Percentiles rank a stretch among this genome's conserved stretches.
phyloP scores from a whole-genome alignment of 2,888 invertebrate genomes.

The Smittia sp. region DNA sequence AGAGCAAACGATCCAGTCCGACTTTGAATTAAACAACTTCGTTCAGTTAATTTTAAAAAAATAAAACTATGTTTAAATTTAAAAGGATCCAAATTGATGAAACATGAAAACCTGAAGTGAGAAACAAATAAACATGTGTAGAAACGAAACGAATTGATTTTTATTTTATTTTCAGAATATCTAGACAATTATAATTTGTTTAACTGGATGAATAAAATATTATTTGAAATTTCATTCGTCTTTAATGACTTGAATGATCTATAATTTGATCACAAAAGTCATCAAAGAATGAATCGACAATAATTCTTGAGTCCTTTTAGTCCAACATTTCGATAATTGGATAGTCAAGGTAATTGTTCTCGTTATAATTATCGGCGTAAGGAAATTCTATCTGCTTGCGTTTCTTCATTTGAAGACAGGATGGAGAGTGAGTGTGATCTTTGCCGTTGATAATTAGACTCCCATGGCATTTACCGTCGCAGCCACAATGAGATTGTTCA shows the following conservation, averaged over 20 bases:
- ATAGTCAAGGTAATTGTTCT: neutral
- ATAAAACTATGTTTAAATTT: neutral
- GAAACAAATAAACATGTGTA: slow-evolving; percentile 12
- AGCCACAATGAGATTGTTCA: neutral
- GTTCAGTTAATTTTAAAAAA: slow-evolving; percentile 3
- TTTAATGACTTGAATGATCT: too few species aligned
- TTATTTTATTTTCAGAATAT: neutral
- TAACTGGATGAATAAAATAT: too few species aligned
- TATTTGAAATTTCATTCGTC: too few species aligned
- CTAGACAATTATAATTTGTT: too few species aligned
- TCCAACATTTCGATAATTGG: too few species aligned
- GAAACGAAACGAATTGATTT: neutral
- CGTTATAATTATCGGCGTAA: neutral
- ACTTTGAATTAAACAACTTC: neutral
- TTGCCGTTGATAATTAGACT: neutral
- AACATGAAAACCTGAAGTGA: slow-evolving; percentile 10
- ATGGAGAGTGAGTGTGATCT: neutral
- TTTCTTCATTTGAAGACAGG: neutral
- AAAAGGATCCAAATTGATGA: neutral
- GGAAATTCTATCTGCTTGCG: neutral
- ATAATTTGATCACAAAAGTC: too few species aligned
- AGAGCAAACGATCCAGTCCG: neutral
- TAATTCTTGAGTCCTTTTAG: too few species aligned
- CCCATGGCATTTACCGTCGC: neutral
- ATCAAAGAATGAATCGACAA: too few species aligned